Evolutionary conservation across 2,797 vertebrate genomes (phyloP).

Genomic region (Simalia tracyae): DNA sequence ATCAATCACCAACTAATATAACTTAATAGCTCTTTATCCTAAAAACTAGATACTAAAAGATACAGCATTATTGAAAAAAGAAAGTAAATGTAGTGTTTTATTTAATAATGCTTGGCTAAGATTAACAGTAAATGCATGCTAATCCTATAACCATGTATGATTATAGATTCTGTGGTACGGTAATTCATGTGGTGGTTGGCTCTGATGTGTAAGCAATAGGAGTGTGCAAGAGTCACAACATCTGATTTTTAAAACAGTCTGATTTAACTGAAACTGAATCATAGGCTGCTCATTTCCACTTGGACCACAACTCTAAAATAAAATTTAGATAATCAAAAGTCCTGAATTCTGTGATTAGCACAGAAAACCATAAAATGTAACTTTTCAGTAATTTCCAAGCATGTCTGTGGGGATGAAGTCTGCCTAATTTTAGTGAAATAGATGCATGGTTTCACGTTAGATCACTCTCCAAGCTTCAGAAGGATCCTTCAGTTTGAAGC

Average conservation of each 20-base stretch:
- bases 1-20: neutral
- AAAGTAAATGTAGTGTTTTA: neutral
- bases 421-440: neutral
- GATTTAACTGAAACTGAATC: too few relatives aligned
- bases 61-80: neutral
- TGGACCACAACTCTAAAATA: neutral
- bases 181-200: neutral
- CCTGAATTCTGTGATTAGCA: neutral
- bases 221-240: neutral
- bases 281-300: neutral
- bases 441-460: neutral
- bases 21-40: too few relatives aligned
- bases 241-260: neutral
- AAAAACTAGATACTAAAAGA: too few relatives aligned
- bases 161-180: neutral
- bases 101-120: neutral
- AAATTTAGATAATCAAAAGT: neutral
- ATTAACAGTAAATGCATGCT: neutral
- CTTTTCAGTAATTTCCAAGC: neutral
- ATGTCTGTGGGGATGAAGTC: neutral
- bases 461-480: neutral
- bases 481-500: neutral
- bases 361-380: neutral
- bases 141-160: neutral
- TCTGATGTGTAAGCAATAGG: neutral